Conservation (phyloP, 2,888 invertebrate genomes). For the Nomada fucata region DNA sequence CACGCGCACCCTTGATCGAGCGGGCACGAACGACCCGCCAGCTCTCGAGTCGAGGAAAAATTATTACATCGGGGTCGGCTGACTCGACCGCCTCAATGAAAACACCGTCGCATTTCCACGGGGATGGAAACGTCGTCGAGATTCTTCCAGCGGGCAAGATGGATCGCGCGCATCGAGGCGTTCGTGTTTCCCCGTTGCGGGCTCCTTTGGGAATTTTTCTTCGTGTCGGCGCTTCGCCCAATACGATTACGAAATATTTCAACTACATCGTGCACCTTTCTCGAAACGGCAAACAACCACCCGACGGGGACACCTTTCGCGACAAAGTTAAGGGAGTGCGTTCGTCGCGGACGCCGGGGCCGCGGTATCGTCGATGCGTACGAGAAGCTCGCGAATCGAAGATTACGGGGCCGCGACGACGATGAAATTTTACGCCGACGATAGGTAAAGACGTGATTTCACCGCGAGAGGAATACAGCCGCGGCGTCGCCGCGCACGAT, state of each 20-base stretch:
- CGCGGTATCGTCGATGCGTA: not conserved
- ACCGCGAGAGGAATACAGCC: constrained; percentile 20
- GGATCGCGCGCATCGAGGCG: not conserved
- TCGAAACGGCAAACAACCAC: too few species aligned
- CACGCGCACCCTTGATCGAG: not conserved
- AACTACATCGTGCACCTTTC: too few species aligned
- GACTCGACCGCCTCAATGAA: constrained; percentile 35
- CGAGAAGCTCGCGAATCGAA: constrained; percentile 40
- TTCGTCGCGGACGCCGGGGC: not conserved
- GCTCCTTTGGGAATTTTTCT: too few species aligned
- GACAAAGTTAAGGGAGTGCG: not conserved
- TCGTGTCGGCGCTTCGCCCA: too few species aligned
- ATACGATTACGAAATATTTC: too few species aligned
- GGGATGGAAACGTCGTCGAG: not conserved
- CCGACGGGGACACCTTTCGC: not conserved
- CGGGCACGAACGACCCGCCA: not conserved
- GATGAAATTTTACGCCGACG: not conserved
- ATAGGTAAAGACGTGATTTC: constrained; percentile 34
- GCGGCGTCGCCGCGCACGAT: constrained; percentile 33
- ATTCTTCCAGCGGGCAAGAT: not conserved
- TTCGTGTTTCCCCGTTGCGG: not conserved
- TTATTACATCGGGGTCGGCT: constrained; percentile 31
- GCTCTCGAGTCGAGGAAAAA: not conserved
- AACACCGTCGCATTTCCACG: constrained; percentile 39
- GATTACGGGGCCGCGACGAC: constrained; percentile 14